Base-by-base conservation (phyloP, 2,888 invertebrate species). In the Diachrysia chrysitis region DNA sequence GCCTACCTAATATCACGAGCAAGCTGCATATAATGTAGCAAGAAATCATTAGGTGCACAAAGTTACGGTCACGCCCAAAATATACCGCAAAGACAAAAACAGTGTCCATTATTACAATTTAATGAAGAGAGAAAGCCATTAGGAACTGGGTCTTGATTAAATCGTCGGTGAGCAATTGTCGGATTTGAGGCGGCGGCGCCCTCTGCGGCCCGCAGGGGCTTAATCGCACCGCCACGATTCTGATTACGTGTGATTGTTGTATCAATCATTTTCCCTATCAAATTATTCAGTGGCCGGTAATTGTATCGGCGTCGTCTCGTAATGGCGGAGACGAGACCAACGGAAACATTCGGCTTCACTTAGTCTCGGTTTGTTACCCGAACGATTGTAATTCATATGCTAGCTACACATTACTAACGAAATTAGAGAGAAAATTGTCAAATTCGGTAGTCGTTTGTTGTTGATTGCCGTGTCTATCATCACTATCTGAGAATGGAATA, bases 201-300 rank as follows among this genome's bases (percentile, higher is more conserved):
- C 84, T 88, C 85, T 83, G 88, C 86, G 83, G 84, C 76, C 85
- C 79, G 74, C 88, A 85, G 88, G 83, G 86, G 88, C 89, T 87
- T 94, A 94, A 95, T 94, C 91, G 93, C 86, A 85, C 89, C 89
- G 87, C 90, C 95, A 94, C 95, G 94, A 94, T 91, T 94, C 89
- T 93, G 92, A 94, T 94, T 94, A 94, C 90, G 90, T 89, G 89
- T 91, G 94, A 93, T 94, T 92, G 93, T 94, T 93, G 93, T 94
- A 95, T 95, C 94, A 95, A 95, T 95, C 95, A 95, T 95, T 93
- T 94, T 92, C 91, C 89, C 91, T 93, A 94, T 93, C 93, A 94
- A 94, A 94, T 95, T 93, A 95, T 95, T 94, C 93, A 92, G 94
- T 92, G 93, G 94, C 87, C 88, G 87, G 93, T 94, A 93, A 94